phyloP scores from a whole-genome alignment of 2,888 invertebrate species.

The Camptogramma bilineatum region DNA sequence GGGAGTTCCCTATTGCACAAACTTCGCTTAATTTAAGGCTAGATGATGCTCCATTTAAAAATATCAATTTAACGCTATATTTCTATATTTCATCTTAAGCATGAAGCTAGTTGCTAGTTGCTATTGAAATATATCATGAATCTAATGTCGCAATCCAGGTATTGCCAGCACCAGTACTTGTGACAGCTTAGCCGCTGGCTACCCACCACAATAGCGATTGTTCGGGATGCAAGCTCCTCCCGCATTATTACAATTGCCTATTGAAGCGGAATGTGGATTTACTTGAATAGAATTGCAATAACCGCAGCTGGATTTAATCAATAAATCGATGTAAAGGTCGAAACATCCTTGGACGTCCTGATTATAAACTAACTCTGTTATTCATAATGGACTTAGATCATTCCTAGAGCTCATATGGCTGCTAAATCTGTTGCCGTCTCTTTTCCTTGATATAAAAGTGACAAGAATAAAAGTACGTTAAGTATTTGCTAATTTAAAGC shows the following conservation, averaged over 20 bases:
- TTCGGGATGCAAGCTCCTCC: constrained; percentile 67
- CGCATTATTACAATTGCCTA: constrained; percentile 59
- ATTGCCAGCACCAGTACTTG: constrained; percentile 42
- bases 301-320: constrained; percentile 34
- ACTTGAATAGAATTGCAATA: constrained; percentile 38
- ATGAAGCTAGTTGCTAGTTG: background rate
- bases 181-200: constrained; percentile 75
- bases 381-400: no score
- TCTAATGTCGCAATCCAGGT: constrained; percentile 23
- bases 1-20: no score
- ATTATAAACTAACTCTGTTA: background rate
- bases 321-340: constrained; percentile 29
- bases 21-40: no score
- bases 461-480: no score
- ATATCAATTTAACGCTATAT: no score
- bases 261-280: constrained; percentile 44
- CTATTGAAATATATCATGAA: background rate
- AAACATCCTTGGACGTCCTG: constrained; percentile 18
- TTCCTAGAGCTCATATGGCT: no score
- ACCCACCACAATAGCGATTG: constrained; percentile 77
- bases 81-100: no score
- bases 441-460: no score
- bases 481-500: no score
- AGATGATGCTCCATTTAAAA: no score
- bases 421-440: no score